Evolutionary conservation across 2,888 invertebrate genomes (phyloP), one percentile per base, ranked within the genome.

Genomic region (Drosophila rubida): DNA sequence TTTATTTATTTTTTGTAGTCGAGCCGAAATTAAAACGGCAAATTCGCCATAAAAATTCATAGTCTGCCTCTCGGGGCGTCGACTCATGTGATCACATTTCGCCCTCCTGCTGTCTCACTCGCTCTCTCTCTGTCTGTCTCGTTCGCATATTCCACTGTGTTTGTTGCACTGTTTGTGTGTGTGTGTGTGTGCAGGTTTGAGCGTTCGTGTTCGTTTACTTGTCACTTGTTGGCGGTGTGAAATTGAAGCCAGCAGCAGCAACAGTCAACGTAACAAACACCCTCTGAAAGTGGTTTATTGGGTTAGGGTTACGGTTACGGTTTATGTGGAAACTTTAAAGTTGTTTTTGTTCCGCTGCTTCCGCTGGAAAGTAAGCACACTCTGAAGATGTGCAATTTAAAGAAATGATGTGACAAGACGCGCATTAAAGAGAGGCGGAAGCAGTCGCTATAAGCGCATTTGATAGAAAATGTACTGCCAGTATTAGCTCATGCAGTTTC

Each of bases 221-320:
- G 86, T 86, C 81, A 82, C 81, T 82, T 82, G 83, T 83, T 78
- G 86, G 72, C 69, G 75, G 80, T 75, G 86, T 77, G 77, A 82
- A 82, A 81, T 80, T 85, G 86, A 82, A 69, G 83, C 80, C 80
- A 80, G 35, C 64, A 65, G 61, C 65, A 67, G 57, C 66, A 69
- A 57, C 51, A 68, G 54, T 55, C 75, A 50, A 57, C 62, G 62
- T 75, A 48, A 63, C 70, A 25, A 50, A 63, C 60, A 58, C 57
- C 63, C 69, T 64, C 76, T 14, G 50, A 79, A 82, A 79, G 71
- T 69, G 82, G 85, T 75, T 82, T 85, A 81, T 81, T 82, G 74
- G 77, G 78, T 80, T 80, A 75, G 60, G 74, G 64, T 65, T 61
- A 74, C 42, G 74, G 64, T 65, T 61, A 74, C 42, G 62, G 68